Percentiles rank a stretch among this genome's conserved stretches.
These are phyloP conservation scores for Vulpes ferrilata DNA, from an alignment of 2,113 vertebrate genomes.

Conservation along the genomic window DNA sequence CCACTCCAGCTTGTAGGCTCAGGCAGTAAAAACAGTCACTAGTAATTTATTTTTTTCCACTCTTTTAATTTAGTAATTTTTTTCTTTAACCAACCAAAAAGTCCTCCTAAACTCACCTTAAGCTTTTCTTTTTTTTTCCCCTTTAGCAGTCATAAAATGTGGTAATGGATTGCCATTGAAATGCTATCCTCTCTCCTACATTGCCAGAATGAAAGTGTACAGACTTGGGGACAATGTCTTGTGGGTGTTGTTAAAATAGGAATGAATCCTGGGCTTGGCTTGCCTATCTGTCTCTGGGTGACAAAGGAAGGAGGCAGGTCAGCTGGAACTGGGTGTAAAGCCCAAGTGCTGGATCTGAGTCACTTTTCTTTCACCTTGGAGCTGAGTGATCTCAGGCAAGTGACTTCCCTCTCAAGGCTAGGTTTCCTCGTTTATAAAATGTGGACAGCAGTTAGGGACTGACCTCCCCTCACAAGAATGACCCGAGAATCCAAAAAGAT, in stretches of 20 bases:
- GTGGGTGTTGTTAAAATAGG: slow-evolving; percentile 70
- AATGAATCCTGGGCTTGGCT: slow-evolving; percentile 9
- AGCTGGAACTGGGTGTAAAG: rapidly evolving
- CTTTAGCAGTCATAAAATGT: slow-evolving; percentile 69
- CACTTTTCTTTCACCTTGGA: background rate
- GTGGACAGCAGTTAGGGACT: background rate
- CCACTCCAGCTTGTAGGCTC: slow-evolving; percentile 73
- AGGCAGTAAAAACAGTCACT: slow-evolving; percentile 75
- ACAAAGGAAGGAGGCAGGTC: background rate
- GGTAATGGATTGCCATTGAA: slow-evolving; percentile 73
- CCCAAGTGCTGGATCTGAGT: background rate
- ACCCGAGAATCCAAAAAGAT: slow-evolving; percentile 1
- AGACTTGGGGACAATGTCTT: slow-evolving; percentile 49
- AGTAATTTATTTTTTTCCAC: slow-evolving; percentile 69
- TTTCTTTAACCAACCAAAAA: slow-evolving; percentile 76
- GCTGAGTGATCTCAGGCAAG: background rate
- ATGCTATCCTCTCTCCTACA: background rate
- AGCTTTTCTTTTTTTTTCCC: slow-evolving; percentile 65
- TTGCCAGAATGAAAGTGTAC: slow-evolving; percentile 4
- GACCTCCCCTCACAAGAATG: background rate
- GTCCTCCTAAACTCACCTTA: slow-evolving; percentile 74
- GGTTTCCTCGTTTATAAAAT: background rate
- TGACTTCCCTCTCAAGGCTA: background rate
- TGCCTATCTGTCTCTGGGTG: background rate
- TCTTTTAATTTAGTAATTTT: slow-evolving; percentile 77